Percentiles rank a stretch among this genome's conserved stretches.
Evolutionary conservation across 2,113 vertebrate species (phyloP).

Genomic region (Genyomyrus donnyi): DNA sequence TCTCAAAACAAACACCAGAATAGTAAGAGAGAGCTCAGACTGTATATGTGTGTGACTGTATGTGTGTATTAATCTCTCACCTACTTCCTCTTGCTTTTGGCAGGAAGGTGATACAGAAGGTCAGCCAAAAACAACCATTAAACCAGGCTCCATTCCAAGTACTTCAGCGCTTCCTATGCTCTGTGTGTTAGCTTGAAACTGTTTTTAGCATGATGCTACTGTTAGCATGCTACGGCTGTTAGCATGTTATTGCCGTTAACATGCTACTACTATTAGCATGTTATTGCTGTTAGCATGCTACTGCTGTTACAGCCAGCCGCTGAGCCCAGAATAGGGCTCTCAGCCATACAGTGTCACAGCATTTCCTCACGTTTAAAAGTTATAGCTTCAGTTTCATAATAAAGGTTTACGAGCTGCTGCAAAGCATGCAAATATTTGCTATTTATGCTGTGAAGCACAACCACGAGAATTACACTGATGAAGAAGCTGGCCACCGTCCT

Average conservation of each 20-base stretch:
- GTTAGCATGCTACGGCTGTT: not conserved
- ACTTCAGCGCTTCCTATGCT: not conserved
- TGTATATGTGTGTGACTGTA: not conserved
- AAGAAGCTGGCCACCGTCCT: not conserved
- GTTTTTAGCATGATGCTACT: not conserved
- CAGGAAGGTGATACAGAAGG: not conserved
- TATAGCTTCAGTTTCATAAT: not conserved
- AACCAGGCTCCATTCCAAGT: not conserved
- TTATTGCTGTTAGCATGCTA: not conserved
- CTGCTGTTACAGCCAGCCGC: not conserved
- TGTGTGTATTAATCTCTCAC: not conserved
- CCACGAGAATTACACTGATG: not conserved
- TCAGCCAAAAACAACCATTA: not conserved
- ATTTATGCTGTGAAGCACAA: not conserved
- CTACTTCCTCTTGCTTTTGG: not conserved
- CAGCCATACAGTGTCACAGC: conserved; percentile 2
- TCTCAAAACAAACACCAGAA: not conserved
- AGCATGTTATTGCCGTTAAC: not conserved
- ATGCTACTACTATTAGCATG: not conserved
- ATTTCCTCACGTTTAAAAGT: conserved; percentile 1
- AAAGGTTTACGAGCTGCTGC: not conserved
- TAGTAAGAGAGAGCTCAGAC: not conserved
- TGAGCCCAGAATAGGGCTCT: not conserved
- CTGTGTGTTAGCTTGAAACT: not conserved
- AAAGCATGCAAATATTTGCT: not conserved